Evolutionary conservation across 2,797 vertebrate species (phyloP).

Genomic region (Amphiprion clarkii): DNA sequence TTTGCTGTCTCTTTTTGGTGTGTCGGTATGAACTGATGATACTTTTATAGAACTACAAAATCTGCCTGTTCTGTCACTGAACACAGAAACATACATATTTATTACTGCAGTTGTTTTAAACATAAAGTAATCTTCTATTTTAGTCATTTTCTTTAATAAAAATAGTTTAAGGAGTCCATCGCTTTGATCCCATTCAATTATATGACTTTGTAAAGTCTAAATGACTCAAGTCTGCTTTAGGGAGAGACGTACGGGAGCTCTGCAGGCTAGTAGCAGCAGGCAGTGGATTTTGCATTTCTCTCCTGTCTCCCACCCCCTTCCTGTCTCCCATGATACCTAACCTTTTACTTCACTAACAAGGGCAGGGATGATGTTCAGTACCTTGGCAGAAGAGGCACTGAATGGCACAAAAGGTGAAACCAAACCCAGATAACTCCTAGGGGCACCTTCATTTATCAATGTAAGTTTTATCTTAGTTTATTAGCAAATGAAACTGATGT

Average conservation of each 20-base stretch:
- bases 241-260: constrained; percentile 15
- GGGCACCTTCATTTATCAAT: constrained; percentile 1
- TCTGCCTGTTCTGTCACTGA: background rate
- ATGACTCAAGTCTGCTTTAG: constrained; percentile 11
- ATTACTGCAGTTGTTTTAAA: too few species aligned
- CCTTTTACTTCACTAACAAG: constrained; percentile 48
- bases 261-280: constrained; percentile 44
- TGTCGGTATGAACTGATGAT: background rate
- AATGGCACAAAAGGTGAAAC: constrained; percentile 21
- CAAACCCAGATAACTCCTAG: background rate
- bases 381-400: constrained; percentile 14
- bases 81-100: background rate
- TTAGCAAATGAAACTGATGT: too few species aligned
- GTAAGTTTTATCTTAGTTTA: background rate
- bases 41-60: background rate
- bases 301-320: constrained; percentile 24
- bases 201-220: background rate
- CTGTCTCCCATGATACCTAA: constrained; percentile 38
- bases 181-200: background rate
- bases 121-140: background rate
- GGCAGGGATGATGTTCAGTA: constrained; percentile 22
- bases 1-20: background rate
- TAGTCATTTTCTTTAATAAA: background rate
- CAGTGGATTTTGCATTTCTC: constrained; percentile 34
- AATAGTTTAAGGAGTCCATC: background rate